Conservation (phyloP, 2,113 vertebrate genomes). For the Phyllostomus discolor region DNA sequence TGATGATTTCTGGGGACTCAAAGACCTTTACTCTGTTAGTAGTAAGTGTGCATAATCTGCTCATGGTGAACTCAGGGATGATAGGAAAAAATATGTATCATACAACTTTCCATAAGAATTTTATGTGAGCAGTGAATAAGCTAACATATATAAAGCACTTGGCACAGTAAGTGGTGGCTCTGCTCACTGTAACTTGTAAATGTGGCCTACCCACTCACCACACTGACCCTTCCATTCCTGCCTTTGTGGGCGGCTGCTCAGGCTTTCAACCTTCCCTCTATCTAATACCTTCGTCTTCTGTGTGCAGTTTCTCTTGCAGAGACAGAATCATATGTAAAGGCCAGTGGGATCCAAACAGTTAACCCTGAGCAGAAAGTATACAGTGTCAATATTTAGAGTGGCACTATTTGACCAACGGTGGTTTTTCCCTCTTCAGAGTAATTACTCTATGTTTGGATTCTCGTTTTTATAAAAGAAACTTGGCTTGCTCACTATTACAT, state of each 20-base stretch:
- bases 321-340: not conserved
- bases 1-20: not conserved
- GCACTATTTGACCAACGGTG: constrained; percentile 58
- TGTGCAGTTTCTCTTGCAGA: not conserved
- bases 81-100: not conserved
- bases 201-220: not conserved
- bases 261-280: not conserved
- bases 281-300: not conserved
- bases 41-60: not conserved
- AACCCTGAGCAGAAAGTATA: constrained; percentile 42
- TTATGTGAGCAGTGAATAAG: not conserved
- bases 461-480: constrained; percentile 73
- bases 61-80: not conserved
- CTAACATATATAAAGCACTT: not conserved
- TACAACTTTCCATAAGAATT: not conserved
- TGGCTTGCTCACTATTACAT: constrained; percentile 69
- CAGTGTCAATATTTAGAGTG: constrained; percentile 74
- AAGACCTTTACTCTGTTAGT: not conserved
- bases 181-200: not conserved
- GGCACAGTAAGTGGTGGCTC: not conserved
- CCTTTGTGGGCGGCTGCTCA: not conserved
- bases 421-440: constrained; percentile 65
- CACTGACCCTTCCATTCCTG: not conserved
- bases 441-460: constrained; percentile 75
- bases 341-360: constrained; percentile 34